Conservation (phyloP, 1,140 invertebrate genomes). For the Brachionus asplanchnoidis region DNA sequence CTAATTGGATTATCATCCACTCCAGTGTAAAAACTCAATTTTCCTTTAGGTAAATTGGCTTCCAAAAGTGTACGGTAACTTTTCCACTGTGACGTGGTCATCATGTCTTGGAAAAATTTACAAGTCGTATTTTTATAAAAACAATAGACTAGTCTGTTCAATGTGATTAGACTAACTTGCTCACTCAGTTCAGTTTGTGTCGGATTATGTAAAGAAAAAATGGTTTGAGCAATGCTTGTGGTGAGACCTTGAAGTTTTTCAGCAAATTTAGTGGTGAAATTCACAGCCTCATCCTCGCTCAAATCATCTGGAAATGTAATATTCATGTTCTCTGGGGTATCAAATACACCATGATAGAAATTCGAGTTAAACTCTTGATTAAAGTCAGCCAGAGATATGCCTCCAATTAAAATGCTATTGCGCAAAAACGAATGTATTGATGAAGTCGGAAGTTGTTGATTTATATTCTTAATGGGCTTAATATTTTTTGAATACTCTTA, state of each 20-base stretch:
- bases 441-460: slow-evolving; percentile 15
- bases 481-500: slow-evolving; percentile 28
- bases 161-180: not conserved
- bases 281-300: not conserved
- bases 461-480: not conserved
- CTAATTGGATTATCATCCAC: slow-evolving; percentile 34
- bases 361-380: not conserved
- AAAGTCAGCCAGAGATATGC: not conserved
- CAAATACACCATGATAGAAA: slow-evolving; percentile 33
- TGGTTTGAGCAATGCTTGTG: slow-evolving; percentile 12
- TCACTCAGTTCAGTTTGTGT: not conserved
- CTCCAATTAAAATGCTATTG: not conserved
- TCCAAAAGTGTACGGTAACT: not conserved
- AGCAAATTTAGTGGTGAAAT: slow-evolving; percentile 2
- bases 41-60: slow-evolving; percentile 27
- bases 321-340: slow-evolving; percentile 17
- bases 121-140: slow-evolving; percentile 30
- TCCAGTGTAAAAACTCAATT: slow-evolving; percentile 33
- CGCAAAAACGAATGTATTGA: slow-evolving; percentile 37
- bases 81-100: not conserved
- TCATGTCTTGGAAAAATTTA: slow-evolving; percentile 20
- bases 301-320: slow-evolving; percentile 31
- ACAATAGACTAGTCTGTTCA: slow-evolving; percentile 25
- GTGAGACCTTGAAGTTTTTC: not conserved
- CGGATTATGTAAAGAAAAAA: not conserved